phyloP scores from a whole-genome alignment of 2,797 vertebrate genomes.

The Chelon auratus region DNA sequence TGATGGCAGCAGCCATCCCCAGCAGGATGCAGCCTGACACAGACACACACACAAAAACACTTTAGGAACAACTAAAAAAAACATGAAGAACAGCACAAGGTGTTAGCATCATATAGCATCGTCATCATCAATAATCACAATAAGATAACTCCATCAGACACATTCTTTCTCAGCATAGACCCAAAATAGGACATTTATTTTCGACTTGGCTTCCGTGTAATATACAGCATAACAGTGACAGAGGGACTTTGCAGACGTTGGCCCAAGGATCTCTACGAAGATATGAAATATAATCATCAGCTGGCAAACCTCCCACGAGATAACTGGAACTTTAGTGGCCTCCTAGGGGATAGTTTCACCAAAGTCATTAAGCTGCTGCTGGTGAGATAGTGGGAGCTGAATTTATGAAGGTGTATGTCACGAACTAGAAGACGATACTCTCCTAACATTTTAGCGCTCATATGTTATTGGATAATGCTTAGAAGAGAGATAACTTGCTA shows the following conservation, averaged over 20 bases:
- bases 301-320: conserved; percentile 26
- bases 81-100: too few relatives aligned
- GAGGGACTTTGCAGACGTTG: not conserved
- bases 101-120: too few relatives aligned
- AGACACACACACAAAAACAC: too few relatives aligned
- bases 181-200: conserved; percentile 16
- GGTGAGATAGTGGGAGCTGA: conserved; percentile 10
- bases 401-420: conserved; percentile 23
- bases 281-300: conserved; percentile 29
- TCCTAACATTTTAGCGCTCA: not conserved
- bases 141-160: too few relatives aligned
- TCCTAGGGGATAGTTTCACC: conserved; percentile 7
- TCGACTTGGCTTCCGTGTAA: conserved; percentile 4
- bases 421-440: not conserved
- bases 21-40: too few relatives aligned
- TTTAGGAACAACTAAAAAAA: too few relatives aligned
- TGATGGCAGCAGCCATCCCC: too few relatives aligned
- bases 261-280: conserved; percentile 11
- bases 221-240: not conserved
- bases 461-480: not conserved
- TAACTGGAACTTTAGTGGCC: conserved; percentile 22
- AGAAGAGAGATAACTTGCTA: not conserved
- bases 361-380: conserved; percentile 33
- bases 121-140: too few relatives aligned
- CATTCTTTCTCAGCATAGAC: not conserved